These are phyloP conservation scores for Drosophila watanabei DNA, from an alignment of 1,140 invertebrate species.

Conservation along the genomic window DNA sequence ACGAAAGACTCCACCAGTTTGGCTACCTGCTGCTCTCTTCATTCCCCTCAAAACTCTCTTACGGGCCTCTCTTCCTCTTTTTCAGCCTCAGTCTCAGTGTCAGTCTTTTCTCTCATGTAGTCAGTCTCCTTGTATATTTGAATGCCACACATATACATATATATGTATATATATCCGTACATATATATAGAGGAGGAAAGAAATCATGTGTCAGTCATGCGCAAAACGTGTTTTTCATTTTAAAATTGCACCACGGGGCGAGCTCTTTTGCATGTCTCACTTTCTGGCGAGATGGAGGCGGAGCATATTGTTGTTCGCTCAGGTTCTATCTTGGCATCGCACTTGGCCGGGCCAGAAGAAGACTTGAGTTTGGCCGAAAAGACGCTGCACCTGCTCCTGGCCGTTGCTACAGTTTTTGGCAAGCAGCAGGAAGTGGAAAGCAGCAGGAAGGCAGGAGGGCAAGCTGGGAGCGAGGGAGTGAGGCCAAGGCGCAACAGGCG, in stretches of 20 bases:
- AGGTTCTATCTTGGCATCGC: constrained; percentile 16
- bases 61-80: constrained; percentile 11
- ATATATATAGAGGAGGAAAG: constrained; percentile 55
- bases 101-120: constrained; percentile 3
- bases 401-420: constrained; percentile 11
- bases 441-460: neutral
- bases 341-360: constrained; percentile 19
- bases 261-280: constrained; percentile 79
- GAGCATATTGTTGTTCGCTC: constrained; percentile 73
- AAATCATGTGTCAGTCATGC: constrained; percentile 84
- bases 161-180: constrained; percentile 12
- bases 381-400: constrained; percentile 23
- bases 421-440: neutral
- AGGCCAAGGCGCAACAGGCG: constrained; percentile 67
- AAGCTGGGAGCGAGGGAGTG: neutral
- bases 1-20: constrained; percentile 48
- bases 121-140: constrained; percentile 28
- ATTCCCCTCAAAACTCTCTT: constrained; percentile 15
- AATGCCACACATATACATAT: constrained; percentile 16
- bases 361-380: constrained; percentile 36
- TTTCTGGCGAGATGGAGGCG: constrained; percentile 79
- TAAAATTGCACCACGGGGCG: constrained; percentile 73
- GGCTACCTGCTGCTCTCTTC: constrained; percentile 23
- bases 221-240: constrained; percentile 84
- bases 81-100: neutral